Conservation (phyloP, 2,797 vertebrate genomes). For the Nasua narica region DNA sequence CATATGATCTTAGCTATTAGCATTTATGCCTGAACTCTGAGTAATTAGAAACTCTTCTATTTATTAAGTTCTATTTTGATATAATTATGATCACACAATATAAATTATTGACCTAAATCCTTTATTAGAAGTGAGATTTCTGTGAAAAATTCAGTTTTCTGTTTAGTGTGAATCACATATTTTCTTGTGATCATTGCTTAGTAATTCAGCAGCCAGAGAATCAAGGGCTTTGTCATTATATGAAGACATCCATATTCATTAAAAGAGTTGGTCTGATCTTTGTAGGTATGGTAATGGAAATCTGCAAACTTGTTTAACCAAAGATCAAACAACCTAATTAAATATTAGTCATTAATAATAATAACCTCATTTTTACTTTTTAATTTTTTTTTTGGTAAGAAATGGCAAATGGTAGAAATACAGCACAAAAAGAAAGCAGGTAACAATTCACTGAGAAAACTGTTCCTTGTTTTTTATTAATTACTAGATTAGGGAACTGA, state of each 20-base stretch:
- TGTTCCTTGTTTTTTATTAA: constrained; percentile 78
- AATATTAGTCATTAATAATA: constrained; percentile 76
- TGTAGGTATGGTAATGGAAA: constrained; percentile 76
- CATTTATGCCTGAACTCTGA: background rate
- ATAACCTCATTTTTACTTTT: constrained; percentile 61
- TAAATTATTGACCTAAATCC: background rate
- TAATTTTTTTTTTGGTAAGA: constrained; percentile 9
- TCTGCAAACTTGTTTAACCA: constrained; percentile 74
- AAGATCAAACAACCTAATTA: constrained; percentile 81
- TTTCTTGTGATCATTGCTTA: constrained; percentile 72
- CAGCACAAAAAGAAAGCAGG: constrained; percentile 58
- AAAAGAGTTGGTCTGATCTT: constrained; percentile 72
- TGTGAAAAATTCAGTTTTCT: constrained; percentile 48
- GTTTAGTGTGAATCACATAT: background rate
- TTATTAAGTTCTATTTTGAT: background rate
- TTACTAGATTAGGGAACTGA: constrained; percentile 76
- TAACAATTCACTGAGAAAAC: constrained; percentile 67
- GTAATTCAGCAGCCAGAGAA: constrained; percentile 67
- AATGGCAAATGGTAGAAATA: constrained; percentile 27
- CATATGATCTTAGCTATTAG: background rate
- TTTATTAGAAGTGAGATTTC: constrained; percentile 38
- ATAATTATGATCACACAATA: constrained; percentile 1
- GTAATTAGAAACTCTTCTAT: constrained; percentile 4
- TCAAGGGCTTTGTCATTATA: constrained; percentile 64
- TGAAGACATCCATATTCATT: constrained; percentile 69